phyloP scores from a whole-genome alignment of 2,888 invertebrate species.

The Agrochola macilenta region DNA sequence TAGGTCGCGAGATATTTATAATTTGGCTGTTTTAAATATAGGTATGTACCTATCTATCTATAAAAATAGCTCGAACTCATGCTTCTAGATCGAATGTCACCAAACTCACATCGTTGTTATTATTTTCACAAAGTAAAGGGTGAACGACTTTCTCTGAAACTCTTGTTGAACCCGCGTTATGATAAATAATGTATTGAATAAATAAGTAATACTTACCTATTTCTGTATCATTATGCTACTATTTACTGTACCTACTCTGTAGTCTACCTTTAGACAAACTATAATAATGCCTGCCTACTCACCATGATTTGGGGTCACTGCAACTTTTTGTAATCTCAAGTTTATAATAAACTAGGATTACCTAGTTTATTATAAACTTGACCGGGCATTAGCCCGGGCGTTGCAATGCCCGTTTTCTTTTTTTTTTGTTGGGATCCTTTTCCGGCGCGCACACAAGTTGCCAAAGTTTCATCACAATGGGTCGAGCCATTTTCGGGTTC shows the following conservation, averaged over 20 bases:
- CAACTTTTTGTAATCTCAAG: too few relatives aligned
- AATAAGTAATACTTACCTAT: too few relatives aligned
- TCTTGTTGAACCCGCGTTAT: constrained; percentile 17
- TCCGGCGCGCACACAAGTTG: too few relatives aligned
- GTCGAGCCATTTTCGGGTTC: too few relatives aligned
- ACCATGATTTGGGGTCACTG: too few relatives aligned
- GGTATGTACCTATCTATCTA: background rate
- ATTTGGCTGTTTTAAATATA: background rate
- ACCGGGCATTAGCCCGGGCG: too few relatives aligned
- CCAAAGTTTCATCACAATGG: too few relatives aligned
- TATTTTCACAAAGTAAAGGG: background rate
- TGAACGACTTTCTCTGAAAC: constrained; percentile 18
- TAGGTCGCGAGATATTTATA: constrained; percentile 45
- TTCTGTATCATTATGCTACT: constrained; percentile 7
- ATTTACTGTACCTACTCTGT: background rate
- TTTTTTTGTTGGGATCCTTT: too few relatives aligned
- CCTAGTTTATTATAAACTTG: too few relatives aligned
- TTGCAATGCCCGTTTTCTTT: too few relatives aligned
- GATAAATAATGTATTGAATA: constrained; percentile 6
- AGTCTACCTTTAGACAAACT: background rate
- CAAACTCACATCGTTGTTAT: background rate
- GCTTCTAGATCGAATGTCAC: background rate
- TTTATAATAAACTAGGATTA: too few relatives aligned
- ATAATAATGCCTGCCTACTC: background rate
- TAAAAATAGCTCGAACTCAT: background rate